Evolutionary conservation across 2,888 invertebrate species (phyloP), one percentile per base, ranked within the genome.

Genomic region (Zygogramma bicolorata): DNA sequence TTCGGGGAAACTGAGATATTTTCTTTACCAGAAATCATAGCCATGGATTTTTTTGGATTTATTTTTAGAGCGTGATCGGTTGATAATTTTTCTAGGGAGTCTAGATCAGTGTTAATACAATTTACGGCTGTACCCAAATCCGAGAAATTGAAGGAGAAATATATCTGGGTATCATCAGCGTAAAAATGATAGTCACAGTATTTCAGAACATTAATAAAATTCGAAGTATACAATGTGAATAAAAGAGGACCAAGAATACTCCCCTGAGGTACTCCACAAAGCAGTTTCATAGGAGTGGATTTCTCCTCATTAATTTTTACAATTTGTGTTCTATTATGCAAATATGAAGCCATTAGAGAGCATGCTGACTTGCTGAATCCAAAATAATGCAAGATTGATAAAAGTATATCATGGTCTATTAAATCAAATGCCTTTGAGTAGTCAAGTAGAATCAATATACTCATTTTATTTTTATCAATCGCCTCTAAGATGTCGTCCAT

Each of bases 221-320:
- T 59, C 1, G 59, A 59, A 1, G 59, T 59, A n/a, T 59, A 59
- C n/a, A 31, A n/a, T 4, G 59, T 59, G 31, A 31, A 59, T 10
- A 59, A 59, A 7, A 59, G 31, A 29, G 59, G 59, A 6, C 27
- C 59, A 7, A 59, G n/a, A 59, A 59, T 59, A 18, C 3, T 59
- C 2, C 59, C 59, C 25, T 59, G 59, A n/a, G 59, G 59, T n/a
- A 59, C 31, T 20, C 57, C 57, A 25, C 20, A 57, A 27, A 8
- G 57, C 27, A 25, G 10, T 10, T 57, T 6, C 10, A 57, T 27
- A 25, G 27, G 10, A 20, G 27, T n/a, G n/a, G 57, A 57, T 57
- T 57, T 57, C 1, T 57, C 20, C 7, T 25, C 27, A 27, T 57
- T 20, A n/a, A 57, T 57, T 57, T 57, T 13, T 25, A 57, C 57